Evolutionary conservation across 2,888 invertebrate species (phyloP).

Genomic region (Orthonychiurus folsomi): DNA sequence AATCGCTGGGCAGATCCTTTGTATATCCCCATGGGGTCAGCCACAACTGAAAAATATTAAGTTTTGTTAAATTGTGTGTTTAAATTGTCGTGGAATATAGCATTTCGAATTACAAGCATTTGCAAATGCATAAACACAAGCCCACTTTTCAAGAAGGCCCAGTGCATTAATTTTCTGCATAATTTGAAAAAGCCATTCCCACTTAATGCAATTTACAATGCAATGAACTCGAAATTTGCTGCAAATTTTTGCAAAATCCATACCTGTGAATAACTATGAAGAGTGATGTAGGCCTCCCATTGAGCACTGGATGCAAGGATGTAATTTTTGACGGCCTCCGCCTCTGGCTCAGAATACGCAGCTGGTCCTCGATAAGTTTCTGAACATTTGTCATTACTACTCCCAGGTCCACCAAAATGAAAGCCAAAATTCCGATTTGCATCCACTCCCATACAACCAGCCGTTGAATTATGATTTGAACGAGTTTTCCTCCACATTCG

Average conservation of each 20-base stretch:
- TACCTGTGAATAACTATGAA: constrained; percentile 46
- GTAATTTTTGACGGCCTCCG: constrained; percentile 42
- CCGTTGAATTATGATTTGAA: constrained; percentile 41
- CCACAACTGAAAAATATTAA: constrained; percentile 32
- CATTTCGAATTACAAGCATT: no score
- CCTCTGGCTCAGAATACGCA: constrained; percentile 45
- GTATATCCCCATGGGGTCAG: constrained; percentile 42
- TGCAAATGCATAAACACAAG: constrained; percentile 32
- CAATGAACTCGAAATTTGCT: no score
- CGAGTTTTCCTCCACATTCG: constrained; percentile 64
- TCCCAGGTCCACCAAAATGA: constrained; percentile 57
- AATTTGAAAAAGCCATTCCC: no score
- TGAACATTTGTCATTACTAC: constrained; percentile 60
- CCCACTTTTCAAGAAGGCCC: no score
- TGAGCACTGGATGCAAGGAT: constrained; percentile 32
- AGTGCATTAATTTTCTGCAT: no score
- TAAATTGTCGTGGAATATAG: no score
- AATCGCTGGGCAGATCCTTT: constrained; percentile 38
- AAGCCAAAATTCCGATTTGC: constrained; percentile 66
- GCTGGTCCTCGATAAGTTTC: constrained; percentile 51
- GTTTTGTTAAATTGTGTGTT: no score
- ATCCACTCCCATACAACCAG: constrained; percentile 59
- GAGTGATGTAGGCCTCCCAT: constrained; percentile 43
- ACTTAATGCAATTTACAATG: no score
- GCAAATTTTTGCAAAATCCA: neutral